These are phyloP conservation scores for Oostethus manadensis DNA, from an alignment of 2,113 vertebrate genomes.

Conservation along the genomic window DNA sequence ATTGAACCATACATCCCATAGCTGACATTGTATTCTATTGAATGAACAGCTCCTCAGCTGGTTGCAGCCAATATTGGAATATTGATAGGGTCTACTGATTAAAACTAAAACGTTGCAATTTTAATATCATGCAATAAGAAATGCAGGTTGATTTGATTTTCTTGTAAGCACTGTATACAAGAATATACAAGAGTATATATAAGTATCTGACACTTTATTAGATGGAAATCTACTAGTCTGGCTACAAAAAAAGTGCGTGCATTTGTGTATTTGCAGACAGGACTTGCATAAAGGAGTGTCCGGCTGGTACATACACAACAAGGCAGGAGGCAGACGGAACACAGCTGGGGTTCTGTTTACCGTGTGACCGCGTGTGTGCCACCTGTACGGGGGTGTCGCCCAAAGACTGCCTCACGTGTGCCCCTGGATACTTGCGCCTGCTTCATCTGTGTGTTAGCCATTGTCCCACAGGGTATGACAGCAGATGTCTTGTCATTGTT, in stretches of 20 bases:
- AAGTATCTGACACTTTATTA: background rate
- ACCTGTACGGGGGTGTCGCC: constrained; percentile 64
- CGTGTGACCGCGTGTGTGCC: constrained; percentile 66
- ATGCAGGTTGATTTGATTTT: too few relatives aligned
- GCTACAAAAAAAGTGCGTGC: background rate
- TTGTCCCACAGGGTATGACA: constrained; percentile 69
- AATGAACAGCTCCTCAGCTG: too few relatives aligned
- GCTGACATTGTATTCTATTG: too few relatives aligned
- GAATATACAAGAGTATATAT: too few relatives aligned
- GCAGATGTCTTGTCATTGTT: background rate
- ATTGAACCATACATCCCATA: too few relatives aligned
- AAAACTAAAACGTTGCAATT: too few relatives aligned
- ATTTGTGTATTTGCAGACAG: constrained; percentile 49
- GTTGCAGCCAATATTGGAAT: too few relatives aligned
- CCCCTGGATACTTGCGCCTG: constrained; percentile 61
- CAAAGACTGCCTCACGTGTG: constrained; percentile 70
- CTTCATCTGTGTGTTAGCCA: constrained; percentile 69
- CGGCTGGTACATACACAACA: constrained; percentile 55
- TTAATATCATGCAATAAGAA: too few relatives aligned
- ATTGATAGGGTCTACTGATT: too few relatives aligned
- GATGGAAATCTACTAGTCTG: background rate
- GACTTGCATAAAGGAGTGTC: constrained; percentile 65
- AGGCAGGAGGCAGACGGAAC: constrained; percentile 64
- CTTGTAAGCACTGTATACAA: too few relatives aligned
- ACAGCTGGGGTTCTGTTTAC: constrained; percentile 67